Evolutionary conservation across 2,888 invertebrate species (phyloP), one percentile per base, ranked within the genome.

Genomic region (Chalcis sispes): DNA sequence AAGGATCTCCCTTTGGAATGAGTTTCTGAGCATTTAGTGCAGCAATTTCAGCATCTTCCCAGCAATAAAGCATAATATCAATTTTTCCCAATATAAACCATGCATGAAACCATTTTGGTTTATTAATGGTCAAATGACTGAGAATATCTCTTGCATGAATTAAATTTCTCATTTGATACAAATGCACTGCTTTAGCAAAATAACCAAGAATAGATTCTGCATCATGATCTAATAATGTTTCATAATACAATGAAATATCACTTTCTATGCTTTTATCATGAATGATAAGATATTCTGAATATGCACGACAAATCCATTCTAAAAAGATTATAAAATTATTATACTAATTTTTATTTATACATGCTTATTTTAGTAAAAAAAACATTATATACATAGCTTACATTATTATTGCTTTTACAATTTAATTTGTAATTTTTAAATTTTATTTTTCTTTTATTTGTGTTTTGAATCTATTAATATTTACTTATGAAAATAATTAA

Each of bases 301-400:
- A 92, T 0, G 91, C 88, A 82, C 91, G 91, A 82, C 93, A 93
- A 72, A 93, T 90, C 92, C 92, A 93, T 84, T 92, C 92, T 88
- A 72, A 64, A 73, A 76, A 72, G n/a, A n/a, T n/a, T n/a, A 58
- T 29, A 67, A 62, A 36, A 58, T 27, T 29, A 56, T 74, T 52
- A 29, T 1, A 18, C 54, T 66, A 66, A 40, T 59, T 29, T n/a
- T n/a, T n/a, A n/a, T n/a, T n/a, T n/a, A n/a, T n/a, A n/a, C n/a
- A n/a, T n/a, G n/a, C 48, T 48, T 29, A 8, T 46, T 65, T 32
- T 15, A 54, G n/a, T n/a, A n/a, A n/a, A n/a, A n/a, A n/a, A n/a
- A n/a, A n/a, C n/a, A n/a, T n/a, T n/a, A n/a, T n/a, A n/a, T n/a
- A n/a, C n/a, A n/a, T n/a, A n/a, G n/a, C n/a, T n/a, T n/a, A n/a